Evolutionary conservation across 1,140 invertebrate genomes (phyloP), one percentile per base, ranked within the genome.

Genomic region (Phymorhynchus buccinoides): DNA sequence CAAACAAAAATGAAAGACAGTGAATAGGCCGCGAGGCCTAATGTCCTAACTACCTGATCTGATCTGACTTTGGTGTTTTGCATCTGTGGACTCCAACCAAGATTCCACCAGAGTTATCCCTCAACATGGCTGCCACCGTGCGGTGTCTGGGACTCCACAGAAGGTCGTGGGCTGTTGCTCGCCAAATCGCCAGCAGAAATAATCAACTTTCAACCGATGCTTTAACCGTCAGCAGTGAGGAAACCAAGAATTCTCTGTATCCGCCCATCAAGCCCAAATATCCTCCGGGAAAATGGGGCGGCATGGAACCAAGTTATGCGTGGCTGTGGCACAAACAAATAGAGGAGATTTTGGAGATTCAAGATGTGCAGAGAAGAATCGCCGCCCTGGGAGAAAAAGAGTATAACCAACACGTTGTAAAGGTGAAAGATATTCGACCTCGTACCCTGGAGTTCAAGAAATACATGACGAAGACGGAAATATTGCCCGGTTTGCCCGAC

Each of bases 211-310:
- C 66, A 18, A n/a, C 68, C 18, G 44, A 71, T n/a, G 32, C 35
- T 48, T n/a, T 41, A 41, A 44, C 52, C 18, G 35, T 44, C 42
- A 42, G 30, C 39, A 62, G 78, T 37, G 62, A 84, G 32, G 83
- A 81, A n/a, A 85, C 85, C n/a, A n/a, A n/a, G 2, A 85, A 84
- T 12, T 66, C 85, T 35, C 37, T 85, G 22, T 92, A 92, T 81
- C 91, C 91, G 30, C 86, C 87, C 1, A 85, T 91, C 27, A 92
- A 90, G 71, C 88, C 90, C 1, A 88, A 88, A 86, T 91, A 84
- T 86, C 91, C 91, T 0, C 85, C 88, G 0, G 91, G 91, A 30
- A 85, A 52, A 71, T 92, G 91, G 91, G 88, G 89, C 9, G 77
- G 86, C n/a, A 89, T 90, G 87, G 66, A 75, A 6, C 80, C 80